A percentile compares a stretch with the other conserved stretches of the same genome.
Conservation (phyloP, 2,888 invertebrate genomes). For the Catocala fraxini region DNA sequence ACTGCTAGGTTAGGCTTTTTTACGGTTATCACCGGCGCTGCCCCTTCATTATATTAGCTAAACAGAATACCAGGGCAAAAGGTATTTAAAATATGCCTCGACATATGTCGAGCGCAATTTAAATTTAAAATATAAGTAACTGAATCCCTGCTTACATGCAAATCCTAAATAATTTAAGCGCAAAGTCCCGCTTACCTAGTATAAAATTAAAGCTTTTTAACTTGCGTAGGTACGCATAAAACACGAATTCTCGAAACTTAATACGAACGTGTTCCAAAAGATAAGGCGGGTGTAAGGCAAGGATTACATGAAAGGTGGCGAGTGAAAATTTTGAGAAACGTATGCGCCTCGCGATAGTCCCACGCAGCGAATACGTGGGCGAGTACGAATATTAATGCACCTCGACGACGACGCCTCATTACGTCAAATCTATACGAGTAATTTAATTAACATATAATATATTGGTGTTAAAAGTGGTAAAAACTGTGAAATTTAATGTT, state of each 20-base stretch:
- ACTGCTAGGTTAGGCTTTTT: conserved; percentile 76
- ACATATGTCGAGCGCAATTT: conserved; percentile 75
- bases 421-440: conserved; percentile 64
- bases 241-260: conserved; percentile 59
- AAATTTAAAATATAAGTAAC: conserved; percentile 67
- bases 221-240: conserved; percentile 40
- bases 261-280: conserved; percentile 57
- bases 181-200: conserved; percentile 42
- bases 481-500: conserved; percentile 48
- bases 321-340: conserved; percentile 68
- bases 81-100: conserved; percentile 68
- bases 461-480: conserved; percentile 22
- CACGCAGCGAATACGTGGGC: conserved; percentile 67
- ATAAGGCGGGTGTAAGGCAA: conserved; percentile 61
- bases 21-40: conserved; percentile 57
- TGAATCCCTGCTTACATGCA: conserved; percentile 34
- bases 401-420: conserved; percentile 59
- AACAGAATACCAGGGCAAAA: conserved; percentile 67
- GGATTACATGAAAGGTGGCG: conserved; percentile 64
- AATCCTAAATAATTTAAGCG: conserved; percentile 59
- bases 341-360: conserved; percentile 56
- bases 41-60: conserved; percentile 67
- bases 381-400: conserved; percentile 73
- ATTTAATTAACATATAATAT: conserved; percentile 61
- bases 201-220: conserved; percentile 55